phyloP scores from a whole-genome alignment of 2,888 invertebrate genomes.

The Caenorhabditis doughertyi region DNA sequence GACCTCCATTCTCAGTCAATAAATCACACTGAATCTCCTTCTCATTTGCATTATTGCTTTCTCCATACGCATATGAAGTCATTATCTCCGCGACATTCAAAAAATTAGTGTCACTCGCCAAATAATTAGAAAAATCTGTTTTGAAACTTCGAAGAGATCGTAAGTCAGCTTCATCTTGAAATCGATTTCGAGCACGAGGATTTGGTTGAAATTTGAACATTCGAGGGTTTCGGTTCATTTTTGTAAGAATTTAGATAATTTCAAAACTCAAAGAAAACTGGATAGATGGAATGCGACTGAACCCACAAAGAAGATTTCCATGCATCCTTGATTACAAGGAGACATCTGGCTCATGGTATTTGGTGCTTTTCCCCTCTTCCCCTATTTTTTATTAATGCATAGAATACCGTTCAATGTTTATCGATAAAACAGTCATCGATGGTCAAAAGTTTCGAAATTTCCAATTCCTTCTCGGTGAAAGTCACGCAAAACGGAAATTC shows the following conservation, averaged over 20 bases:
- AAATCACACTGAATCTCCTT: conserved; percentile 77
- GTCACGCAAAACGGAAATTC: conserved; percentile 30
- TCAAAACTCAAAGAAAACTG: not conserved
- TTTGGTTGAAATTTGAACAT: conserved; percentile 51
- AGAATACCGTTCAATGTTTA: conserved; percentile 1
- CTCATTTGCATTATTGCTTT: conserved; percentile 72
- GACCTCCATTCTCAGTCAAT: conserved; percentile 76
- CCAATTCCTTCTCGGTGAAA: not conserved
- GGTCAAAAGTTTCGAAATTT: conserved; percentile 4
- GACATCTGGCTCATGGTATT: too few species aligned
- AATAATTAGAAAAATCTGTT: conserved; percentile 70
- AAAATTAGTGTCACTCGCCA: conserved; percentile 74
- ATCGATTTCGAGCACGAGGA: conserved; percentile 42
- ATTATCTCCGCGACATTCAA: conserved; percentile 71
- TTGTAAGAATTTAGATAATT: not conserved
- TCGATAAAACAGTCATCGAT: conserved; percentile 15
- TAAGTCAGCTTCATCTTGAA: conserved; percentile 58
- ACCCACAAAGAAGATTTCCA: not conserved
- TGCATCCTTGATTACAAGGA: conserved; percentile 26
- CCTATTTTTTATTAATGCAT: not conserved
- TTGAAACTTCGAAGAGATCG: conserved; percentile 66
- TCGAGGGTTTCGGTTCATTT: conserved; percentile 46
- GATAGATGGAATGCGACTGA: not conserved
- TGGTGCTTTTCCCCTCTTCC: not conserved
- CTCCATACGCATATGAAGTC: conserved; percentile 71